Conservation (phyloP, 1,140 invertebrate genomes). For the Archivesica marissinica region DNA sequence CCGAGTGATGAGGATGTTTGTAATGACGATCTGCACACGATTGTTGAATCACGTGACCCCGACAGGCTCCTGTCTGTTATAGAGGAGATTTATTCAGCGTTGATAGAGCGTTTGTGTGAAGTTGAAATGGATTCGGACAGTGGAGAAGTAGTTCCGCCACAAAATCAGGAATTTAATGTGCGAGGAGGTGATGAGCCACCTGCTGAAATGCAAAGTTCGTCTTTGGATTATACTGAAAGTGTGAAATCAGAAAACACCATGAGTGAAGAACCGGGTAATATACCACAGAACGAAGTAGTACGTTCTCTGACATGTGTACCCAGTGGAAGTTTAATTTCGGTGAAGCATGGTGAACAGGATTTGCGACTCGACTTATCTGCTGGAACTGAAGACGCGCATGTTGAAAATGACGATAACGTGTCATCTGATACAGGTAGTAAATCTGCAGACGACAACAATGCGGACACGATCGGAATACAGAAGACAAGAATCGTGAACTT, state of each 20-base stretch:
- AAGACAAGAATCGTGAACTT: conserved; percentile 79
- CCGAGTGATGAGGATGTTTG: conserved; percentile 39
- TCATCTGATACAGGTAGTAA: not conserved
- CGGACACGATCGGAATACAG: conserved; percentile 41
- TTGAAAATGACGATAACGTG: not conserved
- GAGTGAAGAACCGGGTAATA: not conserved
- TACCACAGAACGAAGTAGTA: not conserved
- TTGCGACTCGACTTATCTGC: not conserved
- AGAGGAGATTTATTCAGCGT: conserved; percentile 35
- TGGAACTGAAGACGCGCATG: not conserved
- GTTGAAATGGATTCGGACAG: conserved; percentile 25
- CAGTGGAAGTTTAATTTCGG: not conserved
- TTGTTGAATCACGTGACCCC: conserved; percentile 56
- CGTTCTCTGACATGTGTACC: not conserved
- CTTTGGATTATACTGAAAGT: not conserved
- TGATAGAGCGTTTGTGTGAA: conserved; percentile 45
- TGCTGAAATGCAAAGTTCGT: not conserved
- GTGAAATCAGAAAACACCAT: conserved; percentile 8
- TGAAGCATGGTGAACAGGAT: not conserved
- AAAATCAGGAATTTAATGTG: conserved; percentile 11
- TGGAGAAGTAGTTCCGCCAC: conserved; percentile 37
- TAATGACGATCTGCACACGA: conserved; percentile 38
- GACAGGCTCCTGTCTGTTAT: conserved; percentile 51
- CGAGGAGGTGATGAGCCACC: conserved; percentile 14
- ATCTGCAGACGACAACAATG: not conserved